These are phyloP conservation scores for Acestrorhynchus altus DNA, from an alignment of 2,797 vertebrate genomes.

Conservation along the genomic window DNA sequence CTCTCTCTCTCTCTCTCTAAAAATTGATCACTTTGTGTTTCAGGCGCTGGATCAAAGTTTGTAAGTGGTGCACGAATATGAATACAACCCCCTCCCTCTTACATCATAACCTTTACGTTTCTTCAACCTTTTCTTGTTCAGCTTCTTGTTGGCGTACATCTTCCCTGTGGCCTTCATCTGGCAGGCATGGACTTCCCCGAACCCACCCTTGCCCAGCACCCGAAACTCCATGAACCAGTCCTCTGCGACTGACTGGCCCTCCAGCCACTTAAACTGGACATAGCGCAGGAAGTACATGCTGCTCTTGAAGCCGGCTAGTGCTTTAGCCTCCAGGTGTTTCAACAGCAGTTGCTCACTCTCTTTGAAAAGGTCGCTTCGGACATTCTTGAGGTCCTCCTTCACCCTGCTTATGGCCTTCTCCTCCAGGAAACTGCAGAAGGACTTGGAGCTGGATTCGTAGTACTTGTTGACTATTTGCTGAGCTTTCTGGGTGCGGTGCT, in stretches of 20 bases:
- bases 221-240: constrained; percentile 84
- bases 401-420: constrained; percentile 77
- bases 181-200: constrained; percentile 79
- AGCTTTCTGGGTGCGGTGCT: constrained; percentile 74
- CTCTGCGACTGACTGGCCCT: constrained; percentile 75
- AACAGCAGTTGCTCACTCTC: constrained; percentile 77
- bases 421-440: constrained; percentile 76
- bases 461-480: constrained; percentile 77
- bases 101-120: constrained; percentile 81
- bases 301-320: constrained; percentile 67
- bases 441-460: constrained; percentile 74
- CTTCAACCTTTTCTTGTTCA: constrained; percentile 82
- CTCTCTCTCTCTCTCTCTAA: constrained; percentile 26
- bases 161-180: constrained; percentile 82
- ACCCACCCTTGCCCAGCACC: constrained; percentile 81
- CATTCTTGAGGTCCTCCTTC: constrained; percentile 77
- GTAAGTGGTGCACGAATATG: not conserved
- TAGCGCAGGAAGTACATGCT: constrained; percentile 80
- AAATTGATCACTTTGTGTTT: too few relatives aligned
- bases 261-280: constrained; percentile 81
- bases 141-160: constrained; percentile 85
- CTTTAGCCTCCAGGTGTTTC: constrained; percentile 72
- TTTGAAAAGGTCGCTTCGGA: constrained; percentile 74
- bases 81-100: constrained; percentile 26
- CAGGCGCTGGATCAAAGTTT: not conserved